Evolutionary conservation across 2,888 invertebrate species (phyloP).

Genomic region (Amblyteles armatorius): DNA sequence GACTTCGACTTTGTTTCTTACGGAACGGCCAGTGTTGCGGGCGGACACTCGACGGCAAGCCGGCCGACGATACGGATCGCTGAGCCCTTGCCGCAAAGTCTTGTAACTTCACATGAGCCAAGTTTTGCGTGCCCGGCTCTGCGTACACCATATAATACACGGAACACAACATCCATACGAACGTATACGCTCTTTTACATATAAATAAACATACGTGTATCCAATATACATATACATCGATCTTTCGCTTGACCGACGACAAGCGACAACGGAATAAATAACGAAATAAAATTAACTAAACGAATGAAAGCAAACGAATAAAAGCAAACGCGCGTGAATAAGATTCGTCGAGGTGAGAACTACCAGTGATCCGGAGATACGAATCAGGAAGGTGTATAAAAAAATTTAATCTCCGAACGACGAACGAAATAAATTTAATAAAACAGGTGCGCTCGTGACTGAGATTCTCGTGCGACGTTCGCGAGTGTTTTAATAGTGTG

Average conservation of each 20-base stretch:
- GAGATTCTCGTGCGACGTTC: constrained; percentile 14
- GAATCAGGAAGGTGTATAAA: constrained; percentile 10
- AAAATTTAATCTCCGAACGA: background rate
- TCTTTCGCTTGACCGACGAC: background rate
- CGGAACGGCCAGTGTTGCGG: constrained; percentile 66
- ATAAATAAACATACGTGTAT: background rate
- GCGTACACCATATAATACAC: background rate
- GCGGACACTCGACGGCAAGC: constrained; percentile 70
- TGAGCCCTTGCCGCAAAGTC: constrained; percentile 69
- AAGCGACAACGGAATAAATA: constrained; percentile 15
- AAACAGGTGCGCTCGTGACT: background rate
- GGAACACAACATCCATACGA: background rate
- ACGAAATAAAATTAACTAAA: background rate
- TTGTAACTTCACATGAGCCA: constrained; percentile 45
- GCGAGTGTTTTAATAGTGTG: background rate
- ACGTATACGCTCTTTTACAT: constrained; percentile 8
- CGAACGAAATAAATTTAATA: background rate
- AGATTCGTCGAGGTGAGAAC: background rate
- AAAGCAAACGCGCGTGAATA: constrained; percentile 15
- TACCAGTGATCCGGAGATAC: background rate
- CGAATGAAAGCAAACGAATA: background rate
- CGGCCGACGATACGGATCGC: constrained; percentile 71
- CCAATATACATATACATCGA: background rate
- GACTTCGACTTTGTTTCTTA: constrained; percentile 70
- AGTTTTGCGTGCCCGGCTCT: constrained; percentile 15